phyloP scores from a whole-genome alignment of 2,797 vertebrate species.

The Clamator glandarius region DNA sequence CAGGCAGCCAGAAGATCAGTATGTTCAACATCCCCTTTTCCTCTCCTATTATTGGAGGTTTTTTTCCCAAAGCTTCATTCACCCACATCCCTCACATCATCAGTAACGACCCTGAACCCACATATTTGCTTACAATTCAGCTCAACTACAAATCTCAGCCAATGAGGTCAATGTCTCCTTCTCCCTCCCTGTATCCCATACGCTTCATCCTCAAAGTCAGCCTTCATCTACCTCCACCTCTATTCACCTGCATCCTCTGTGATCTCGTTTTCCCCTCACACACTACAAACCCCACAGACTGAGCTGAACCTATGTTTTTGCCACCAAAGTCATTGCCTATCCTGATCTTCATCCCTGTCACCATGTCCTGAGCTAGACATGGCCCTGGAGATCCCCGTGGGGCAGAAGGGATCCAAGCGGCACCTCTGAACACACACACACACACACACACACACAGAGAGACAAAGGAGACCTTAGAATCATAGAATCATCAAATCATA shows the following conservation, averaged over 20 bases:
- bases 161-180: background rate
- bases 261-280: background rate
- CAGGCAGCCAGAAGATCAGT: background rate
- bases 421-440: background rate
- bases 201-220: background rate
- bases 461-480: background rate
- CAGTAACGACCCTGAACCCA: background rate
- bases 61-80: background rate
- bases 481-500: too few relatives aligned
- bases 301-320: background rate
- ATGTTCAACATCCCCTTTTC: accelerated
- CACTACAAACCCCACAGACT: accelerated
- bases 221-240: background rate
- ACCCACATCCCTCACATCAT: background rate
- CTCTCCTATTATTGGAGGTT: background rate
- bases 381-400: accelerated
- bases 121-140: background rate
- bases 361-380: accelerated
- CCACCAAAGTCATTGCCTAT: background rate
- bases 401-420: background rate
- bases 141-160: background rate
- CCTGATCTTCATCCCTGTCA: accelerated
- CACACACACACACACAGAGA: too few relatives aligned
- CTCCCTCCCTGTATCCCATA: background rate
- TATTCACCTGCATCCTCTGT: accelerated